Evolutionary conservation across 2,113 vertebrate species (phyloP).

Genomic region (Myiozetetes cayanensis): DNA sequence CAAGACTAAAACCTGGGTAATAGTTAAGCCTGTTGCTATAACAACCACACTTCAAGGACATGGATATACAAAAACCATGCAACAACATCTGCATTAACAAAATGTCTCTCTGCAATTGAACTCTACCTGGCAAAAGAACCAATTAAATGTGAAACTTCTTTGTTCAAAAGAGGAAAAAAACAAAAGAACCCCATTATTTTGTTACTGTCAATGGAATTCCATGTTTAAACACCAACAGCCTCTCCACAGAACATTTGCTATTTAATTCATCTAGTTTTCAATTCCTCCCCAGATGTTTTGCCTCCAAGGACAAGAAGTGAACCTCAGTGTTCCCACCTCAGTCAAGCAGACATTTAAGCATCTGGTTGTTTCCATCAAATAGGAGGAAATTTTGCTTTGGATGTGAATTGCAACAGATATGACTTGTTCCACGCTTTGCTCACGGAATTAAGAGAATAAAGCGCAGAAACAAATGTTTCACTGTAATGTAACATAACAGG

Average conservation of each 20-base stretch:
- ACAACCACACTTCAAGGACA: constrained; percentile 62
- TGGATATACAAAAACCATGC: neutral
- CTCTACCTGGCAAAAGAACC: neutral
- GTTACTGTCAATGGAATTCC: neutral
- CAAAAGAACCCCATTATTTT: neutral
- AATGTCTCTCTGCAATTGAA: neutral
- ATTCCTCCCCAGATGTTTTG: neutral
- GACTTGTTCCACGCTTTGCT: neutral
- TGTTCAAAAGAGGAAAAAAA: neutral
- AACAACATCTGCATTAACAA: constrained; percentile 34
- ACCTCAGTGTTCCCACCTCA: neutral
- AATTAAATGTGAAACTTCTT: neutral
- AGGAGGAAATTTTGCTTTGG: neutral
- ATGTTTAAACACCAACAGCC: neutral
- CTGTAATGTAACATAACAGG: neutral
- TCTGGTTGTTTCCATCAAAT: neutral
- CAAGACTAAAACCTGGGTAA: constrained; percentile 29
- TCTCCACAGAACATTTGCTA: neutral
- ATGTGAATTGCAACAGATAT: neutral
- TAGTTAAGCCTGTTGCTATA: constrained; percentile 68
- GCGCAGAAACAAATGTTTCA: neutral
- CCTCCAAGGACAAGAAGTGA: constrained; percentile 13
- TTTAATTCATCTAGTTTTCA: neutral
- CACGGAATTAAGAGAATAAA: neutral
- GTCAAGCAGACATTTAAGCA: neutral